Conservation (phyloP, 2,113 vertebrate species). For the Cyanoramphus novaezelandiae region DNA sequence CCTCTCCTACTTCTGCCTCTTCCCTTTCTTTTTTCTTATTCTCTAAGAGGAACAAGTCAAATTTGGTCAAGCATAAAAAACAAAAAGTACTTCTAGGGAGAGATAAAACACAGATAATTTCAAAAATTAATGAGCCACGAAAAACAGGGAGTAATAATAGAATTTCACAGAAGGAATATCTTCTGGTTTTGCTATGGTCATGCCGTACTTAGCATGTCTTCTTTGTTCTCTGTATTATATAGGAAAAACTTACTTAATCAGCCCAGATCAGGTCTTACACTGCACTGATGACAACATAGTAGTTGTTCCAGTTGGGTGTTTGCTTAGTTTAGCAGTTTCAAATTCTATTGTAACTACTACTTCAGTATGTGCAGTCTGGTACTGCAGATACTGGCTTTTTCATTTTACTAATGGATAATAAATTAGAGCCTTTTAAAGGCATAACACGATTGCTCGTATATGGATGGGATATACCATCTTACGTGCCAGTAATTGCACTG, state of each 20-base stretch:
- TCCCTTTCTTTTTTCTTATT: background rate
- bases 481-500: background rate
- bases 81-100: background rate
- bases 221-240: background rate
- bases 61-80: background rate
- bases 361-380: background rate
- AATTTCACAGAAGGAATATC: background rate
- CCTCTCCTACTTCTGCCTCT: background rate
- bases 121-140: slow-evolving; percentile 5
- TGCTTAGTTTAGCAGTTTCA: background rate
- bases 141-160: background rate
- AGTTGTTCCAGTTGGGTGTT: background rate
- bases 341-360: background rate
- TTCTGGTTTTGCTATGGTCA: background rate
- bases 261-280: background rate
- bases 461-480: background rate
- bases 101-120: background rate
- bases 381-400: background rate
- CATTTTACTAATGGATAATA: background rate
- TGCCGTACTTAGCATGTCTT: background rate
- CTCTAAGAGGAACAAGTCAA: background rate
- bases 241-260: background rate
- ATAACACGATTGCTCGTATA: background rate
- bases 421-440: background rate
- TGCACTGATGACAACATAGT: background rate